A percentile compares a stretch with the other conserved stretches of the same genome.
Conservation (phyloP, 1,140 invertebrate species). For the Aethina tumida region DNA sequence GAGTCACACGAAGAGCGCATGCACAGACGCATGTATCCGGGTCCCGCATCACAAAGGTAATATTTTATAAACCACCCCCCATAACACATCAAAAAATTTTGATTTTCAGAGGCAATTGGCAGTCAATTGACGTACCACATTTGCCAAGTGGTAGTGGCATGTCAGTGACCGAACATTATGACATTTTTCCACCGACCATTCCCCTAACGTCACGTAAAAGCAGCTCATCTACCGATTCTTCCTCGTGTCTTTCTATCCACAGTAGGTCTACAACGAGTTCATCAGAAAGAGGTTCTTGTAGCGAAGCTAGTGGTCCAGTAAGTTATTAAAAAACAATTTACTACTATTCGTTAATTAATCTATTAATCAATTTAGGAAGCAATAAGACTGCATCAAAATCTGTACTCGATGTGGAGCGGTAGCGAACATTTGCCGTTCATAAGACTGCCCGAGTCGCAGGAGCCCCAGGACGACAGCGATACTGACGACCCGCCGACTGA, state of each 20-base stretch:
- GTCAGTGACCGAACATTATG: constrained; percentile 29
- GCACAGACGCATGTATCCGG: constrained; percentile 29
- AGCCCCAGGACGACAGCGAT: constrained; percentile 36
- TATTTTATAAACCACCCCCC: not conserved
- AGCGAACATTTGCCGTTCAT: constrained; percentile 37
- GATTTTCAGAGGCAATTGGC: constrained; percentile 32
- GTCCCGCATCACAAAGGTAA: constrained; percentile 25
- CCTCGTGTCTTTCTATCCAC: constrained; percentile 47
- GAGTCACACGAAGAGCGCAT: constrained; percentile 33
- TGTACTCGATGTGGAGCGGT: constrained; percentile 39
- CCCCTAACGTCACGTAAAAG: constrained; percentile 47
- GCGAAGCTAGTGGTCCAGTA: constrained; percentile 40
- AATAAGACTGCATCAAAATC: constrained; percentile 31
- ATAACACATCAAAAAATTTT: constrained; percentile 1
- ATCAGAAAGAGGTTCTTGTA: constrained; percentile 40
- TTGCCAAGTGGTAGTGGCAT: constrained; percentile 25
- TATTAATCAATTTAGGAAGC: constrained; percentile 28
- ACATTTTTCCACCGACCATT: constrained; percentile 30
- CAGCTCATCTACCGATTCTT: constrained; percentile 51
- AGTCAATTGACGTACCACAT: constrained; percentile 27
- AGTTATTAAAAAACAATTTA: constrained; percentile 14
- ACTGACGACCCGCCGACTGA: constrained; percentile 32
- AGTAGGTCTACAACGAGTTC: constrained; percentile 44
- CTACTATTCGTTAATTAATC: constrained; percentile 8
- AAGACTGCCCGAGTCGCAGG: constrained; percentile 36